These are phyloP conservation scores for Tipula vernalis DNA, from an alignment of 2,888 invertebrate genomes.

Conservation along the genomic window DNA sequence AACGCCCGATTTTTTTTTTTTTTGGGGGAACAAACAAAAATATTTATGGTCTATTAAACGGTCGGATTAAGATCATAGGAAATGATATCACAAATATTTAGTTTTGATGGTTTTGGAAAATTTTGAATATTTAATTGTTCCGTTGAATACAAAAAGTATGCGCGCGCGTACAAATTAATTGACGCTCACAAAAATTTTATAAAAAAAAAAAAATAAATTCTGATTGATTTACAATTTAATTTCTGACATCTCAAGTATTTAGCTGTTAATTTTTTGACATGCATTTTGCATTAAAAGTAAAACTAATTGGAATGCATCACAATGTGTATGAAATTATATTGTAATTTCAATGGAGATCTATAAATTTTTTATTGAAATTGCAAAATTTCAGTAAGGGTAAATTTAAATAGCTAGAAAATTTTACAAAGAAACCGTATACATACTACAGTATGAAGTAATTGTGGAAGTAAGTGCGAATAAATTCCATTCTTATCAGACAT, in stretches of 20 bases:
- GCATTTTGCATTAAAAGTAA: neutral
- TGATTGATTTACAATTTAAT: neutral
- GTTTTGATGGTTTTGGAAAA: neutral
- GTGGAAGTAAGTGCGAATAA: neutral
- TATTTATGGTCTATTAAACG: neutral
- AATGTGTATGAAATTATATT: neutral
- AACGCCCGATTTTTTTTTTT: neutral
- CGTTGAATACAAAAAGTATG: neutral
- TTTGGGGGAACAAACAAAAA: neutral
- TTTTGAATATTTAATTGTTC: neutral
- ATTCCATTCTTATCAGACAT: neutral
- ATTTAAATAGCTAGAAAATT: neutral
- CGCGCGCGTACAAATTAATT: neutral
- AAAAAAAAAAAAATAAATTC: neutral
- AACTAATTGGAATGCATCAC: neutral
- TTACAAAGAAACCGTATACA: no score
- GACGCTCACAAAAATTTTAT: neutral
- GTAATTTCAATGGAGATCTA: neutral
- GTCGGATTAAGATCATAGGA: neutral
- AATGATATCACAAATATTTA: neutral
- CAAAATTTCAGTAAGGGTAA: neutral
- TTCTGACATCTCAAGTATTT: neutral
- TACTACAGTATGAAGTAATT: no score
- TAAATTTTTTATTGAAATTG: neutral
- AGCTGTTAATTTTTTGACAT: neutral